These are phyloP conservation scores for Acrocephalus kingi DNA, from an alignment of 2,113 vertebrate species.

Conservation along the genomic window DNA sequence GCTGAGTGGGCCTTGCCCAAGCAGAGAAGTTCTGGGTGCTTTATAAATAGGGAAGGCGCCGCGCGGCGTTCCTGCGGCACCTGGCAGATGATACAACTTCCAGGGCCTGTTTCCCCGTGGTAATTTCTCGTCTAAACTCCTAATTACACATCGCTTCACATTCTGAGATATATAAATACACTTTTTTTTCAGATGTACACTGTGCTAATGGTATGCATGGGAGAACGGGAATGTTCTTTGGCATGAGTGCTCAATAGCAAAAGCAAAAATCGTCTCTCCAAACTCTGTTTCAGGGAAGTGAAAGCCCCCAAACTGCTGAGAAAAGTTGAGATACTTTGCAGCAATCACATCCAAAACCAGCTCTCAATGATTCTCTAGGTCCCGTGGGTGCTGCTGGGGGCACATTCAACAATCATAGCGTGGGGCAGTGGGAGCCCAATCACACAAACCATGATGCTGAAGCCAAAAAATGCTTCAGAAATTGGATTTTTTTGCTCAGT, in stretches of 20 bases:
- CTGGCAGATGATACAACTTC: slow-evolving; percentile 41
- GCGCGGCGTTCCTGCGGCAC: not conserved
- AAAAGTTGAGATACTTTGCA: not conserved
- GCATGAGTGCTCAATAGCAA: not conserved
- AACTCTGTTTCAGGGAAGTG: not conserved
- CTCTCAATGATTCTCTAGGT: not conserved
- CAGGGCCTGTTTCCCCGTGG: not conserved
- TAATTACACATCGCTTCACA: slow-evolving; percentile 51
- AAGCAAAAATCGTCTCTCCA: not conserved
- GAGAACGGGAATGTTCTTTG: slow-evolving; percentile 20
- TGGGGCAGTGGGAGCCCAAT: not conserved
- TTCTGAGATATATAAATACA: slow-evolving; percentile 50
- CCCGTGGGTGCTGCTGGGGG: not conserved
- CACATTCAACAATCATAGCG: fast-evolving
- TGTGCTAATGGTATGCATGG: slow-evolving; percentile 61
- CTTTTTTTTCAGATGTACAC: slow-evolving; percentile 55
- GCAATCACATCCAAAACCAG: not conserved
- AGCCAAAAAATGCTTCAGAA: not conserved
- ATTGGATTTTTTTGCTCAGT: fast-evolving
- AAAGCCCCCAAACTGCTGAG: not conserved
- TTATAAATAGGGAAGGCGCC: slow-evolving; percentile 21
- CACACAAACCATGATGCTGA: fast-evolving
- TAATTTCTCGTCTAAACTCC: slow-evolving; percentile 38
- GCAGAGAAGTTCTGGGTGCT: not conserved
- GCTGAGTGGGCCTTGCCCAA: slow-evolving; percentile 10